Percentiles rank a stretch among this genome's conserved stretches.
These are phyloP conservation scores for Echiichthys vipera DNA, from an alignment of 2,797 vertebrate genomes.

Conservation along the genomic window DNA sequence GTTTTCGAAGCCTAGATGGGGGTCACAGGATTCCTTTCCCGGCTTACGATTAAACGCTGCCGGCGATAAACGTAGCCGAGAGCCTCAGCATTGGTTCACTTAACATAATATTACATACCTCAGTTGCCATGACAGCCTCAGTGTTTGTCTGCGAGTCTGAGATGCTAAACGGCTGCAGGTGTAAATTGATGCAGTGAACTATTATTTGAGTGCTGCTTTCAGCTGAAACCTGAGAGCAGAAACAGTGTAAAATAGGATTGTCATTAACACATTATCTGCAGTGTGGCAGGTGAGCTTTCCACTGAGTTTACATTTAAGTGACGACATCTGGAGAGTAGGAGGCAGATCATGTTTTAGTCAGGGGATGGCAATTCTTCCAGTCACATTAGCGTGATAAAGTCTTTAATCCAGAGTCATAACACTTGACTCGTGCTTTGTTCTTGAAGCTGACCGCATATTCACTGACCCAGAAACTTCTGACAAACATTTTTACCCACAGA, in stretches of 20 bases:
- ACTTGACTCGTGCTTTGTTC: constrained; percentile 19
- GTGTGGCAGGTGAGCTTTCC: constrained; percentile 28
- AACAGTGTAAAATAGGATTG: constrained; percentile 13
- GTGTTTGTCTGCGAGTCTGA: constrained; percentile 52
- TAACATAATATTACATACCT: constrained; percentile 61
- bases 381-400: constrained; percentile 5
- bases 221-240: constrained; percentile 39
- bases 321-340: constrained; percentile 38
- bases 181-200: constrained; percentile 54
- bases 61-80: constrained; percentile 33
- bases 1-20: constrained; percentile 28
- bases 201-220: constrained; percentile 18
- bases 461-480: constrained; percentile 18
- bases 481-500: constrained; percentile 8
- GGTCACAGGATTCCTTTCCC: constrained; percentile 56
- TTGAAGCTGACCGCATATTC: background rate
- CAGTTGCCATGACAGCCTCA: constrained; percentile 68
- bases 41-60: constrained; percentile 56
- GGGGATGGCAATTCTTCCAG: constrained; percentile 9
- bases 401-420: background rate
- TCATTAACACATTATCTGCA: constrained; percentile 40
- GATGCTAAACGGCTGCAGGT: constrained; percentile 65
- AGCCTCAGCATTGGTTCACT: constrained; percentile 34
- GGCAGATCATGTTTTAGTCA: constrained; percentile 9
- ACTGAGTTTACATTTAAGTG: background rate